Conservation (phyloP, 1,140 invertebrate genomes). For the Phymorhynchus buccinoides region DNA sequence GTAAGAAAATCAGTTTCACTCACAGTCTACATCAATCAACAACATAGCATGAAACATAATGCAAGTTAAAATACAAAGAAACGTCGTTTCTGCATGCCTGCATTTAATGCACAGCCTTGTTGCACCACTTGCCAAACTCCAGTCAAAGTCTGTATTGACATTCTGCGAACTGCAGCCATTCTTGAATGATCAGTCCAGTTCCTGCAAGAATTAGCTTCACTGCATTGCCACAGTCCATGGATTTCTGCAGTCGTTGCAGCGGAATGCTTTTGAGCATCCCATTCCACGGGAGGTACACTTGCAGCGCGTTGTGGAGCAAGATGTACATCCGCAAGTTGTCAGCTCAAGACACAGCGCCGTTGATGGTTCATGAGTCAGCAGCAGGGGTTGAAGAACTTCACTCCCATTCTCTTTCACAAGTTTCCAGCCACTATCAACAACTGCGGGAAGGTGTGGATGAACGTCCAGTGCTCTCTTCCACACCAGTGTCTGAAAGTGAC, state of each 20-base stretch:
- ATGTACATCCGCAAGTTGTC: not conserved
- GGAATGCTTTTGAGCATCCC: not conserved
- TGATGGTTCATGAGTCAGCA: not conserved
- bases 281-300: not conserved
- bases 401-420: not conserved
- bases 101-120: too few relatives aligned
- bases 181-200: too few relatives aligned
- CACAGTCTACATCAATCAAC: too few relatives aligned
- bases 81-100: too few relatives aligned
- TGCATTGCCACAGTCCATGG: not conserved
- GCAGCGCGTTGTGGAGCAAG: not conserved
- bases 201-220: too few relatives aligned
- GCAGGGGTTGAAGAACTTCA: not conserved
- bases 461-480: not conserved
- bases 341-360: not conserved
- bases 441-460: not conserved
- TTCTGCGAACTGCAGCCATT: too few relatives aligned
- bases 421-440: not conserved
- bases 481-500: constrained; percentile 2
- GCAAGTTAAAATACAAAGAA: too few relatives aligned
- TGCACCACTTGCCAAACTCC: too few relatives aligned
- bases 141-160: too few relatives aligned
- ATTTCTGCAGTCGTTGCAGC: not conserved
- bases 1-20: too few relatives aligned
- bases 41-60: too few relatives aligned